Conservation (phyloP, 2,113 vertebrate genomes). For the Hypanus sabinus region DNA sequence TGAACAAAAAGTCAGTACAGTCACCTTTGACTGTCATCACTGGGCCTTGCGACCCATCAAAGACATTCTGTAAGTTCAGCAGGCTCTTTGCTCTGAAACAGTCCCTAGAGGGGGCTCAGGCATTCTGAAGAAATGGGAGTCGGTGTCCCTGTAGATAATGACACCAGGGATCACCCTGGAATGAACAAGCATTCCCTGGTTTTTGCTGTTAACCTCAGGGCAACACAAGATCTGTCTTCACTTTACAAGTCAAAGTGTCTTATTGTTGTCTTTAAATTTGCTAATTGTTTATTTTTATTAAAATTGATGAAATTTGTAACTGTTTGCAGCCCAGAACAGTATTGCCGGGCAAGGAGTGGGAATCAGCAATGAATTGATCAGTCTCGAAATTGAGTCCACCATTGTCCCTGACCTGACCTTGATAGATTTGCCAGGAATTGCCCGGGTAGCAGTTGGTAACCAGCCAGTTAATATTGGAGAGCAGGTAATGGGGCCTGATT, state of each 20-base stretch:
- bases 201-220: too few relatives aligned
- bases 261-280: background rate
- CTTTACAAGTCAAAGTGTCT: background rate
- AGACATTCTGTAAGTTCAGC: too few relatives aligned
- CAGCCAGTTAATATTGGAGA: conserved; percentile 37
- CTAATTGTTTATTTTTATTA: background rate
- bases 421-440: conserved; percentile 40
- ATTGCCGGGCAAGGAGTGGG: background rate
- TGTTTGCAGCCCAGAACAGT: conserved; percentile 37
- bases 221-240: too few relatives aligned
- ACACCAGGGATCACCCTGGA: too few relatives aligned
- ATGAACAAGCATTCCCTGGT: too few relatives aligned
- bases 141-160: too few relatives aligned
- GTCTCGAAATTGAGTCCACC: conserved; percentile 33
- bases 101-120: too few relatives aligned
- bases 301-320: background rate
- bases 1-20: too few relatives aligned
- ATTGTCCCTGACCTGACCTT: conserved; percentile 38
- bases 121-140: too few relatives aligned
- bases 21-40: too few relatives aligned
- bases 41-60: too few relatives aligned
- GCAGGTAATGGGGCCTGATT: background rate
- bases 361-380: conserved; percentile 37
- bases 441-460: conserved; percentile 37
- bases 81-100: too few relatives aligned